phyloP scores from a whole-genome alignment of 2,113 vertebrate genomes.

The Tachuris rubrigastra region DNA sequence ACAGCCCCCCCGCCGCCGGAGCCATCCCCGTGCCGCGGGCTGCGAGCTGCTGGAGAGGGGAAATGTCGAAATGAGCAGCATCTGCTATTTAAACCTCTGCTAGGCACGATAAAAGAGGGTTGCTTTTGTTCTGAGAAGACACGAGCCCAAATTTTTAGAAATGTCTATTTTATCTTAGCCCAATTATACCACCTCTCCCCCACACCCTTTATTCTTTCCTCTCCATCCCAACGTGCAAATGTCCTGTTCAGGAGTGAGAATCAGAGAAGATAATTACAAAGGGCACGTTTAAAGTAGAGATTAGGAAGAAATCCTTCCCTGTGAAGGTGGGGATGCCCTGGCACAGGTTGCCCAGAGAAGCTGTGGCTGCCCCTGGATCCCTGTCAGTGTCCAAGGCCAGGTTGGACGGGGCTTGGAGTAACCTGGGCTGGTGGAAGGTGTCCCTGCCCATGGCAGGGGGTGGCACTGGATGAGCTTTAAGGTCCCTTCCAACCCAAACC shows the following conservation, averaged over 20 bases:
- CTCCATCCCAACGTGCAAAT: not conserved
- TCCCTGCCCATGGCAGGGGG: not conserved
- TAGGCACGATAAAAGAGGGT: not conserved
- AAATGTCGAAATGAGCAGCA: rapidly evolving
- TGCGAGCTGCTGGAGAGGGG: not conserved
- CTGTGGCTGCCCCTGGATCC: not conserved
- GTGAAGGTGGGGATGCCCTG: not conserved
- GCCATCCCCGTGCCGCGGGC: not conserved
- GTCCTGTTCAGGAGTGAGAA: not conserved
- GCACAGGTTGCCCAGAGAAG: not conserved
- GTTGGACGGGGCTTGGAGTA: not conserved
- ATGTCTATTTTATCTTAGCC: not conserved
- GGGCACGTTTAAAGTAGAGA: not conserved
- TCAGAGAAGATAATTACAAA: not conserved
- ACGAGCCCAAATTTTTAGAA: not conserved
- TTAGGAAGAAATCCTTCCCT: not conserved
- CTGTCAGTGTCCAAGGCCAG: not conserved
- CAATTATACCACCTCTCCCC: not conserved
- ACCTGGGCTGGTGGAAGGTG: not conserved
- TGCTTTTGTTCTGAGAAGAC: not conserved
- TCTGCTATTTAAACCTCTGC: not conserved
- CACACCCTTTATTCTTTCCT: not conserved
- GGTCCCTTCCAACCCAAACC: not conserved
- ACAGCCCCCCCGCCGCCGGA: not conserved
- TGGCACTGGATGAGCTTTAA: not conserved